Evolutionary conservation across 1,140 invertebrate genomes (phyloP).

Genomic region (Drosophila navojoa): DNA sequence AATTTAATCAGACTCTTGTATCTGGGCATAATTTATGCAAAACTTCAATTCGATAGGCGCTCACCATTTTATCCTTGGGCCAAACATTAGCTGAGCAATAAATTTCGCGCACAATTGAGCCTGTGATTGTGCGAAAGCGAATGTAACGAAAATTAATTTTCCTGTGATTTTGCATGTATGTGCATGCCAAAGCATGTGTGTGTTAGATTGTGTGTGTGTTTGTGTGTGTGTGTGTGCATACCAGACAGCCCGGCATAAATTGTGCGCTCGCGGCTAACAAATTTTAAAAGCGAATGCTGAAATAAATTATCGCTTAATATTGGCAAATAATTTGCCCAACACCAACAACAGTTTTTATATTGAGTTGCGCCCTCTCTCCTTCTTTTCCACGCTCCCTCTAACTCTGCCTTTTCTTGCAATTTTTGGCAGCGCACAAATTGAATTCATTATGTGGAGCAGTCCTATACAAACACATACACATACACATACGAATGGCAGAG

Average conservation of each 20-base stretch:
- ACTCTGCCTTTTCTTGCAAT: constrained; percentile 17
- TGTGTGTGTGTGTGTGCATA: constrained; percentile 10
- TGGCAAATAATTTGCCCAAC: constrained; percentile 68
- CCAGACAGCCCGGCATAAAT: constrained; percentile 58
- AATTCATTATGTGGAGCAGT: constrained; percentile 66
- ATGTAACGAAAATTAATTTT: constrained; percentile 80
- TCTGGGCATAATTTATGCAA: constrained; percentile 68
- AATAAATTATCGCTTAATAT: constrained; percentile 82
- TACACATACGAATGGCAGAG: constrained; percentile 23
- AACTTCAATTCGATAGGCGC: constrained; percentile 35
- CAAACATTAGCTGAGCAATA: constrained; percentile 77
- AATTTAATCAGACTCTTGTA: constrained; percentile 51
- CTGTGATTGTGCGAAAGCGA: constrained; percentile 55
- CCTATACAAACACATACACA: neutral
- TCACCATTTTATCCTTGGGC: constrained; percentile 64
- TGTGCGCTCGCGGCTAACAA: constrained; percentile 66
- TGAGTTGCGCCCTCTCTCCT: constrained; percentile 2
- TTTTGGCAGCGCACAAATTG: constrained; percentile 59
- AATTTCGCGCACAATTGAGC: constrained; percentile 76
- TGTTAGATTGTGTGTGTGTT: neutral
- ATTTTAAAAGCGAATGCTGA: constrained; percentile 72
- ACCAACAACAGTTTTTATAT: constrained; percentile 36
- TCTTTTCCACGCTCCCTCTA: neutral
- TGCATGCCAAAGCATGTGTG: constrained; percentile 10
- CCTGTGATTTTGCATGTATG: constrained; percentile 69